Base-by-base conservation (phyloP, 1,140 invertebrate genomes). In the Aporrectodea caliginosa region DNA sequence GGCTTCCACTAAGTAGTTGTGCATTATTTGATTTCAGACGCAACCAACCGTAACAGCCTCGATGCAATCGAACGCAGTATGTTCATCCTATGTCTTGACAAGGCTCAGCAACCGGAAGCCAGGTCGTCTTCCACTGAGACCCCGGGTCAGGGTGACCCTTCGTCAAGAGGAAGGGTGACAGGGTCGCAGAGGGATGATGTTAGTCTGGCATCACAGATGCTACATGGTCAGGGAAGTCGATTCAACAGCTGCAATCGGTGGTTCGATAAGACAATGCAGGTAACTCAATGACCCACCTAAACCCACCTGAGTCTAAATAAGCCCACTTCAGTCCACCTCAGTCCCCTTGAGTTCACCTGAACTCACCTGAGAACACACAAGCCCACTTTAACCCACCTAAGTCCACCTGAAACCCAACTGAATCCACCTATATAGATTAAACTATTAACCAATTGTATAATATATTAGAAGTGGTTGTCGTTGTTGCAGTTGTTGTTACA, bases 211-310 rank as follows among this genome's bases (percentile, higher is more conserved):
- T 80, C 93, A 85, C 95, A 98, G 83, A 94, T 95, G 91, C 91
- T 98, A 77, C 96, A 98, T 85, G 97, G 97, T 16, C 94, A 93
- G 14, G 96, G 96, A 0, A 93, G 92, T 33, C 89, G 90, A 2
- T 90, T 92, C 84, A 94, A 97, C 86, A 93, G 94, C 6, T 92
- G 92, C 16, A 99, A 99, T 90, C 91, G 97, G 77, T 99, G 97
- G 97, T 98, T 96, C 86, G 97, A 99, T 85, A 98, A 98, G 89
- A 98, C 96, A 73, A 91, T 98, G 81, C 95, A 97, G 90, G 92
- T 93, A 85, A 16, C n/a, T 2, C 14, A 27, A 58, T 58, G 22
- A 58, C 22, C 43, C 6, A 58, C 6, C n/a, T n/a, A n/a, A n/a
- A n/a, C n/a, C n/a, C n/a, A n/a, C n/a, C n/a, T n/a, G n/a, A n/a